Conservation (phyloP, 1,140 invertebrate species). For the Lepidurus couesii region DNA sequence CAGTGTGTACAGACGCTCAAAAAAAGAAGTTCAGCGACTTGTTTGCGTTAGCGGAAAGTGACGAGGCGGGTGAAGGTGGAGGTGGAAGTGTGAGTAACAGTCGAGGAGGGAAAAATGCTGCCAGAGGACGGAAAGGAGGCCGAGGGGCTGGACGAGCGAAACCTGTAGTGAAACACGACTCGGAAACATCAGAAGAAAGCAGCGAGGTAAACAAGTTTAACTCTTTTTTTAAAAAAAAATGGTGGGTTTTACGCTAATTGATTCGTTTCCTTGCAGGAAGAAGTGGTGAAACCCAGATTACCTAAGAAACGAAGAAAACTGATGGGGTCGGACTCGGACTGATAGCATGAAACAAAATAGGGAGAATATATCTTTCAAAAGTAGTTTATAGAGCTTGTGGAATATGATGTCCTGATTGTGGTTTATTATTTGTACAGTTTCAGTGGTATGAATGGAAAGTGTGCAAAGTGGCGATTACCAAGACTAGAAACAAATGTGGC, state of each 20-base stretch:
- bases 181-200: constrained; percentile 67
- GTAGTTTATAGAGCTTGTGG: background rate
- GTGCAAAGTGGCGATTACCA: background rate
- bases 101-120: constrained; percentile 43
- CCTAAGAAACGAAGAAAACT: constrained; percentile 22
- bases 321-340: constrained; percentile 5
- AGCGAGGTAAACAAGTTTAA: constrained; percentile 58
- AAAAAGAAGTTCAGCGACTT: constrained; percentile 87
- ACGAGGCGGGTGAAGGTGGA: constrained; percentile 60
- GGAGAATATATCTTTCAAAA: constrained; percentile 11
- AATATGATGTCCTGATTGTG: background rate
- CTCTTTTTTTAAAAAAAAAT: background rate
- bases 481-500: constrained; percentile 21
- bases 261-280: constrained; percentile 36
- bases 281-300: constrained; percentile 37
- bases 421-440: constrained; percentile 20
- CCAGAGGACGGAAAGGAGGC: constrained; percentile 47
- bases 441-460: background rate
- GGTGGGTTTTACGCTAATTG: constrained; percentile 28
- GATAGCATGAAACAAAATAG: background rate
- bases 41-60: constrained; percentile 76
- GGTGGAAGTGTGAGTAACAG: constrained; percentile 47
- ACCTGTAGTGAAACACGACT: constrained; percentile 49
- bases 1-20: constrained; percentile 65
- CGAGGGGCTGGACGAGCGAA: constrained; percentile 50